Percentiles rank a stretch among this genome's conserved stretches.
These are phyloP conservation scores for Dione vanillae DNA, from an alignment of 2,888 invertebrate genomes.

Conservation along the genomic window DNA sequence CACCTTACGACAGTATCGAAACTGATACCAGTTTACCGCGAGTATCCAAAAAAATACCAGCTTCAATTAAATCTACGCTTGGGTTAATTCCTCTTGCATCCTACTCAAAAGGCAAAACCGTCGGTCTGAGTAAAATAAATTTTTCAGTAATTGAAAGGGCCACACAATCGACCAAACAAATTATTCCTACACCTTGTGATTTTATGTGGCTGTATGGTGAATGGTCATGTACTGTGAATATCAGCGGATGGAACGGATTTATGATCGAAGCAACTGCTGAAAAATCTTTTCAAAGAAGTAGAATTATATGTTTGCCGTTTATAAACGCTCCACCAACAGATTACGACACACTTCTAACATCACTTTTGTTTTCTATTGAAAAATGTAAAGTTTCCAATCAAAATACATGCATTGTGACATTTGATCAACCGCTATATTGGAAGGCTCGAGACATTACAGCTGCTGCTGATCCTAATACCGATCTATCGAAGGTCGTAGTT, in stretches of 20 bases:
- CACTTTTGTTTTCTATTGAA: slow-evolving; percentile 44
- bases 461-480: slow-evolving; percentile 26
- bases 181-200: slow-evolving; percentile 32
- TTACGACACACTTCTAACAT: slow-evolving; percentile 51
- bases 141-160: slow-evolving; percentile 25
- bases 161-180: slow-evolving; percentile 28
- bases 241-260: slow-evolving; percentile 54
- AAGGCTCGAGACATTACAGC: slow-evolving; percentile 24
- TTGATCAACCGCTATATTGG: slow-evolving; percentile 16
- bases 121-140: slow-evolving; percentile 34
- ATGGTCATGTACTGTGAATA: slow-evolving; percentile 35
- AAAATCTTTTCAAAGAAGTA: slow-evolving; percentile 44
- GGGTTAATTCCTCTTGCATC: slow-evolving; percentile 36
- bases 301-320: slow-evolving; percentile 52
- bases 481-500: slow-evolving; percentile 28
- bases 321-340: slow-evolving; percentile 53
- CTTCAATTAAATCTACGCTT: slow-evolving; percentile 32
- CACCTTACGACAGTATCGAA: slow-evolving; percentile 36
- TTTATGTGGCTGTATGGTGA: slow-evolving; percentile 44
- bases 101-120: slow-evolving; percentile 42
- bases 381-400: slow-evolving; percentile 36
- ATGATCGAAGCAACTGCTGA: slow-evolving; percentile 50
- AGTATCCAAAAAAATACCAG: slow-evolving; percentile 27
- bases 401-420: slow-evolving; percentile 24
- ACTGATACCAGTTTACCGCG: slow-evolving; percentile 34